Evolutionary conservation across 1,140 invertebrate genomes (phyloP).

Genomic region (Drosophila sucinea): DNA sequence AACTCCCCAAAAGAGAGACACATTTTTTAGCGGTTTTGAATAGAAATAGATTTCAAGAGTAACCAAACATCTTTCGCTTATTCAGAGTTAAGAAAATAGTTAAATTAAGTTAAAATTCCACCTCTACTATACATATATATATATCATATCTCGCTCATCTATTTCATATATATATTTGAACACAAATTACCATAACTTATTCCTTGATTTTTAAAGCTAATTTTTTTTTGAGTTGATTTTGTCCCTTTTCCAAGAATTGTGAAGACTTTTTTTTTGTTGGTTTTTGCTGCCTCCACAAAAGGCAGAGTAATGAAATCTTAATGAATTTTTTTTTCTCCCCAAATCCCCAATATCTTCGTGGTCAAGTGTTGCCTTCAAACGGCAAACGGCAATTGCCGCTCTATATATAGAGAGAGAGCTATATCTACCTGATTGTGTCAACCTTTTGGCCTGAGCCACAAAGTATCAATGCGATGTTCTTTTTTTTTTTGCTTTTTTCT

Average conservation of each 20-base stretch:
- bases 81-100: too few relatives aligned
- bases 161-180: not conserved
- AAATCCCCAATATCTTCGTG: conserved; percentile 2
- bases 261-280: not conserved
- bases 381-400: conserved; percentile 64
- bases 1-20: too few relatives aligned
- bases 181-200: conserved; percentile 1
- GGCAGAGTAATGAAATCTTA: conserved; percentile 66
- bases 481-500: conserved; percentile 11
- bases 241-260: conserved; percentile 10
- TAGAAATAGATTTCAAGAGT: too few relatives aligned
- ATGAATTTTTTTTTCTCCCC: conserved; percentile 43
- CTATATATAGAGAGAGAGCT: conserved; percentile 39
- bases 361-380: conserved; percentile 77
- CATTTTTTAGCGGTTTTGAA: too few relatives aligned
- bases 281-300: not conserved
- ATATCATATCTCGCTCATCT: too few relatives aligned
- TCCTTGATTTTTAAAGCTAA: not conserved
- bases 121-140: too few relatives aligned
- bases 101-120: too few relatives aligned
- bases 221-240: not conserved
- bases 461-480: conserved; percentile 57
- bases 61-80: too few relatives aligned
- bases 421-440: conserved; percentile 77
- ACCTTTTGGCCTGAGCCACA: conserved; percentile 55